These are phyloP conservation scores for Tauraco hartlaubi DNA, from an alignment of 2,797 vertebrate genomes.

Conservation along the genomic window DNA sequence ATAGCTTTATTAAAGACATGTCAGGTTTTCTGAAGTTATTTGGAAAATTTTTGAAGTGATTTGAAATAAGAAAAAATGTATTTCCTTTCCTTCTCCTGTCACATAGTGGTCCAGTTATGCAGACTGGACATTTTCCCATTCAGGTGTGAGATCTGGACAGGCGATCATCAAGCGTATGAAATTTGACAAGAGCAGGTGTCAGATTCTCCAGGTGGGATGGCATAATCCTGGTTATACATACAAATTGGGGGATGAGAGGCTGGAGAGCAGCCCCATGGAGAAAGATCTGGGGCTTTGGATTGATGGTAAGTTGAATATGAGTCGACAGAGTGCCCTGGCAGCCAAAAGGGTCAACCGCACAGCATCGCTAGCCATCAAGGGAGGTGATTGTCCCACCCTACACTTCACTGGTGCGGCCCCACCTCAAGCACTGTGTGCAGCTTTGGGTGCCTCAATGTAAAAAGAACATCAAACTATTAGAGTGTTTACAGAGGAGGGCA, in stretches of 20 bases:
- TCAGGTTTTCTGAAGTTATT: neutral
- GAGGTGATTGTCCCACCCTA: neutral
- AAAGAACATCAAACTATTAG: neutral
- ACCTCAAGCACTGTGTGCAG: neutral
- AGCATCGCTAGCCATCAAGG: rapidly evolving
- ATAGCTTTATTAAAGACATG: neutral
- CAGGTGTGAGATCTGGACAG: neutral
- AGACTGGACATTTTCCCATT: neutral
- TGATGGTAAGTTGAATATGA: neutral
- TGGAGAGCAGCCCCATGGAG: neutral
- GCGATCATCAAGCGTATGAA: rapidly evolving
- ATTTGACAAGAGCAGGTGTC: neutral
- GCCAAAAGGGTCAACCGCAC: rapidly evolving
- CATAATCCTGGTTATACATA: neutral
- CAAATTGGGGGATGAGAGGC: neutral
- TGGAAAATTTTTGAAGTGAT: neutral
- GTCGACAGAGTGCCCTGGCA: neutral
- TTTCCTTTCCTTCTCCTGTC: neutral
- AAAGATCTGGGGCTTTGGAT: neutral
- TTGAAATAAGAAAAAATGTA: neutral
- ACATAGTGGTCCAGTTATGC: neutral
- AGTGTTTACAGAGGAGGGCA: neutral
- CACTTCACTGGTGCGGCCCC: rapidly evolving
- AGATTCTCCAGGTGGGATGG: neutral
- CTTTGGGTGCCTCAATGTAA: neutral